Percentiles rank a stretch among this genome's conserved stretches.
Conservation (phyloP, 2,888 invertebrate species). For the Pammene aurita region DNA sequence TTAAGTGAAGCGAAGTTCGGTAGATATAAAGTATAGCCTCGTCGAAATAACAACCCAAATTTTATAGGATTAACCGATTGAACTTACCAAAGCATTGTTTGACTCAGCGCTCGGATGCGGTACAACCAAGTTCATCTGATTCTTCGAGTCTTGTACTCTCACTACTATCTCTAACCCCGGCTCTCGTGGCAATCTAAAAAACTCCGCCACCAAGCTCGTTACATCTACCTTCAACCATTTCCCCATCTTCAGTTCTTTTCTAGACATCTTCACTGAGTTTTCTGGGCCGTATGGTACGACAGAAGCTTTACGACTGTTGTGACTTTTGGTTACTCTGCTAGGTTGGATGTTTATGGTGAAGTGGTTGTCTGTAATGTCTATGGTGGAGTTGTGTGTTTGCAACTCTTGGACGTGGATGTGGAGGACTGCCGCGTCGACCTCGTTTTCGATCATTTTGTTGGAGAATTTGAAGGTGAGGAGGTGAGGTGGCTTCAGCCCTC, state of each 20-base stretch:
- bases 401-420: constrained; percentile 85
- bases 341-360: constrained; percentile 72
- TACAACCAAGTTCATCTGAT: constrained; percentile 85
- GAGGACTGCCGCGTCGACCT: constrained; percentile 87
- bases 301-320: constrained; percentile 71
- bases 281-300: constrained; percentile 63
- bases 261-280: constrained; percentile 74
- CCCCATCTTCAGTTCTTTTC: constrained; percentile 81
- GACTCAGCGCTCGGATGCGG: constrained; percentile 86
- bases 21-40: too few species aligned
- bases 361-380: constrained; percentile 64
- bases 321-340: constrained; percentile 71
- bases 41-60: too few species aligned
- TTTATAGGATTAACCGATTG: too few species aligned
- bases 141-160: constrained; percentile 85
- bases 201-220: constrained; percentile 88
- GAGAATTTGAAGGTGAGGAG: constrained; percentile 89
- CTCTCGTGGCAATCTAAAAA: constrained; percentile 89
- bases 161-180: constrained; percentile 89
- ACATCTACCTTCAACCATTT: constrained; percentile 90
- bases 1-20: too few species aligned
- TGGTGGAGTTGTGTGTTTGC: constrained; percentile 65
- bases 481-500: constrained; percentile 86
- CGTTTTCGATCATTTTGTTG: constrained; percentile 87
- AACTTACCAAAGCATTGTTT: constrained; percentile 77